A percentile compares a stretch with the other conserved stretches of the same genome.
These are phyloP conservation scores for Orchesella flavescens DNA, from an alignment of 2,888 invertebrate species.

Conservation along the genomic window DNA sequence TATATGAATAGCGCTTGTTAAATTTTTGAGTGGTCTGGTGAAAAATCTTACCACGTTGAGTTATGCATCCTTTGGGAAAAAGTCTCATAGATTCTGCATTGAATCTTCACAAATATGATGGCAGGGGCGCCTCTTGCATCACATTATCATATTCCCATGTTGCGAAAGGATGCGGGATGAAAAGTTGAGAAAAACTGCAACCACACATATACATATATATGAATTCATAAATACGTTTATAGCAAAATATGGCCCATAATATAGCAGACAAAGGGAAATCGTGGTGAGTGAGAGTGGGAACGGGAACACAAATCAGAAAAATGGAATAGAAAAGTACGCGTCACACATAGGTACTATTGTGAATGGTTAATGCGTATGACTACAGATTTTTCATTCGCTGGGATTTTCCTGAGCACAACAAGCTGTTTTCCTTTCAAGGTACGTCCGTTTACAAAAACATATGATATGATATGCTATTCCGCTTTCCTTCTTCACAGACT, in stretches of 20 bases:
- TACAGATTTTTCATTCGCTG: constrained; percentile 28
- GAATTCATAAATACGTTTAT: too few relatives aligned
- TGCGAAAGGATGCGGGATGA: neutral
- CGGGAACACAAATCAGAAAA: constrained; percentile 23
- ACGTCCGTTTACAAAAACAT: too few relatives aligned
- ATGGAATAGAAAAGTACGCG: neutral
- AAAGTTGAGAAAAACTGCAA: constrained; percentile 8
- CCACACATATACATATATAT: constrained; percentile 6
- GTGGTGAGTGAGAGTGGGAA: constrained; percentile 4
- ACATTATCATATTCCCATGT: constrained; percentile 46
- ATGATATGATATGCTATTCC: too few relatives aligned
- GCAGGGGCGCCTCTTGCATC: constrained; percentile 40
- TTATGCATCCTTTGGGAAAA: constrained; percentile 44
- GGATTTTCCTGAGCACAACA: too few relatives aligned
- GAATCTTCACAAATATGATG: constrained; percentile 41
- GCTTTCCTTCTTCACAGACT: too few relatives aligned
- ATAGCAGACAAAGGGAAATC: neutral
- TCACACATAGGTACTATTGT: neutral
- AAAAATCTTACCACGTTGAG: constrained; percentile 47
- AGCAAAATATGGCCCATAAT: too few relatives aligned
- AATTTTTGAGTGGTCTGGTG: constrained; percentile 43
- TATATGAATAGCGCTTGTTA: constrained; percentile 12
- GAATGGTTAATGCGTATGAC: neutral
- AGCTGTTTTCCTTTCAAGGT: too few relatives aligned
- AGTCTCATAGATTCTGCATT: constrained; percentile 44